Conservation (phyloP, 1,140 invertebrate genomes). For the Drosophila malerkotliana region DNA sequence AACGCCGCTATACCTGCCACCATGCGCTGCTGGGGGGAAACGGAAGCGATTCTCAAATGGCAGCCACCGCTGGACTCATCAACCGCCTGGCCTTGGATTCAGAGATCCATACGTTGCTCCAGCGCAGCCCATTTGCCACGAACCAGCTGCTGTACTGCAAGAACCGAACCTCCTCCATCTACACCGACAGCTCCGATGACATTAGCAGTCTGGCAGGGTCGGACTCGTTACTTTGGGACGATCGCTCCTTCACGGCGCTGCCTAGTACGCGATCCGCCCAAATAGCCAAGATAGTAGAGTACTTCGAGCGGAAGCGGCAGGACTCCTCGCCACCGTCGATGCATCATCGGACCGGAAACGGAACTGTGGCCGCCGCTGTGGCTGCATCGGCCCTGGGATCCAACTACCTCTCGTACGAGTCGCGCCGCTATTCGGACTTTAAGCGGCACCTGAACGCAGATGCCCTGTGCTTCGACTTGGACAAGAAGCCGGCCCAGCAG, state of each 20-base stretch:
- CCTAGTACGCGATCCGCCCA: conserved; percentile 86
- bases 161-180: conserved; percentile 92
- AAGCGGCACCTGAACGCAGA: conserved; percentile 73
- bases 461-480: conserved; percentile 79
- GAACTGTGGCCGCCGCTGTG: conserved; percentile 70
- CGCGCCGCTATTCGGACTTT: conserved; percentile 77
- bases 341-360: conserved; percentile 68
- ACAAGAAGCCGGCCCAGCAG: conserved; percentile 84
- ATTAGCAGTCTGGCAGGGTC: conserved; percentile 91
- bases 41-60: conserved; percentile 62
- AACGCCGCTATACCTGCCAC: conserved; percentile 73
- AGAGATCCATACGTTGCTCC: conserved; percentile 83
- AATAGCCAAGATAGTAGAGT: conserved; percentile 94
- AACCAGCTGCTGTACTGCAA: conserved; percentile 86
- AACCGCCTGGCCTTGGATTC: conserved; percentile 84
- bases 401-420: conserved; percentile 70
- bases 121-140: conserved; percentile 80
- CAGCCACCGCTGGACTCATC: conserved; percentile 80
- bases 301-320: conserved; percentile 91
- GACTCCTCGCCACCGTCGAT: conserved; percentile 67
- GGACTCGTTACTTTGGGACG: conserved; percentile 89
- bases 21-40: conserved; percentile 65
- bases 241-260: conserved; percentile 85
- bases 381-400: conserved; percentile 70
- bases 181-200: conserved; percentile 94